Evolutionary conservation across 2,888 invertebrate species (phyloP).

Genomic region (Pelosia muscerda): DNA sequence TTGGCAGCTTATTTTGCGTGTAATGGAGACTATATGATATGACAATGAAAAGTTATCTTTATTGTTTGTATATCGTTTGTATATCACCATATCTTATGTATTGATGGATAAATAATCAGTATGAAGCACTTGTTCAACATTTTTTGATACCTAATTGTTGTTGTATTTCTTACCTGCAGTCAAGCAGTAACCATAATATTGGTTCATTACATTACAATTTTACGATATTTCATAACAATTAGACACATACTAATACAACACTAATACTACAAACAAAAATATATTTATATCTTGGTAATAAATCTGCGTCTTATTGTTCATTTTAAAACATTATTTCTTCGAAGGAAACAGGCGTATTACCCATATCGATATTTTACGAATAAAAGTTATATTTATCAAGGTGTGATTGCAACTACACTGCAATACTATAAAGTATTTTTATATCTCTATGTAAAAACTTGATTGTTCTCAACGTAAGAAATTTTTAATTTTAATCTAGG

Average conservation of each 20-base stretch:
- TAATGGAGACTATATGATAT: no score
- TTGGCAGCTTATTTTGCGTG: no score
- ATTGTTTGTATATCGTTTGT: no score
- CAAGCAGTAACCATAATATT: slow-evolving; percentile 11
- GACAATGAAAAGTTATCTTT: no score
- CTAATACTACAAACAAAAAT: neutral
- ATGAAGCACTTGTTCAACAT: neutral
- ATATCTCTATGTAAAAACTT: neutral
- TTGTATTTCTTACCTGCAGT: slow-evolving; percentile 12
- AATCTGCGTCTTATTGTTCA: neutral
- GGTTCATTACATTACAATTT: slow-evolving; percentile 13
- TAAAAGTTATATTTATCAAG: neutral
- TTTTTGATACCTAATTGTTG: neutral
- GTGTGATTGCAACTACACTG: neutral
- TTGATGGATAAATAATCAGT: neutral
- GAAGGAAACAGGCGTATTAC: neutral
- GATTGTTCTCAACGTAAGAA: no score
- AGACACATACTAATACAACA: neutral
- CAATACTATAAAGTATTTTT: neutral
- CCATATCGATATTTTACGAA: neutral
- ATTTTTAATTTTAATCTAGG: no score
- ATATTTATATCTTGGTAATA: neutral
- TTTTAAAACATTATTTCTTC: neutral
- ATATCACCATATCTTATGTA: no score
- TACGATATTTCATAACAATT: neutral